Evolutionary conservation across 92 coral and sea anemone genomes (phyloP), one percentile per base, ranked within the genome.

Genomic region (Actinostola sp.): DNA sequence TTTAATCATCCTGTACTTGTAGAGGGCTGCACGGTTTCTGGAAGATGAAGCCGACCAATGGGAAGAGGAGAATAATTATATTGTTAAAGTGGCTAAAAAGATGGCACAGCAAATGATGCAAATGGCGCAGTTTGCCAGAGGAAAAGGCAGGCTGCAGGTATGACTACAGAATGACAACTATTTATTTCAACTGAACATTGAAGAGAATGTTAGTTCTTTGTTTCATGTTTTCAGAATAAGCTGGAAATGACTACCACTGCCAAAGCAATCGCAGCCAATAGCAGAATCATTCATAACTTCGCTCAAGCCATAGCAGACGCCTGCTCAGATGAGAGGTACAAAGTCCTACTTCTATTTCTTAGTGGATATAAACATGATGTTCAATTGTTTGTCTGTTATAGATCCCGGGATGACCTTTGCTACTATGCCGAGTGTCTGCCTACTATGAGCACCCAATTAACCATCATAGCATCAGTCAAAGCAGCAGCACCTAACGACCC

Each of bases 31-130:
- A 36, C 72, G 83, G 51, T 73, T 88, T 28, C 84, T 95, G 3
- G 93, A 83, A 53, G 99, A 95, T 14, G 99, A 95, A 70, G 85
- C 92, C 1, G 99, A 95, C 54, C 89, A 91, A 70, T 95, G 99
- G 99, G 99, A 91, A 12, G 97, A 95, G 46, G 92, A 88, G 58
- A 80, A 86, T 66, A 95, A 95, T 68, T 84, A 89, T 3, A 85
- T 95, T 62, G 99, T 95, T 13, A 78, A 73, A 54, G 92, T 95
- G 65, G 99, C 99, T 2, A 95, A 91, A 65, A 79, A 78, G 53
- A 82, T 95, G 99, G 92, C 97, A 27, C 85, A 79, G 29, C 97
- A 91, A 67, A 91, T 95, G 99, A 61, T 95, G 73, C 76, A 87
- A 56, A 88, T 95, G 71, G 97, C 99, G 15, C 89, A 88, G 85